Evolutionary conservation across 2,113 vertebrate genomes (phyloP).

Genomic region (Eublepharis macularius): DNA sequence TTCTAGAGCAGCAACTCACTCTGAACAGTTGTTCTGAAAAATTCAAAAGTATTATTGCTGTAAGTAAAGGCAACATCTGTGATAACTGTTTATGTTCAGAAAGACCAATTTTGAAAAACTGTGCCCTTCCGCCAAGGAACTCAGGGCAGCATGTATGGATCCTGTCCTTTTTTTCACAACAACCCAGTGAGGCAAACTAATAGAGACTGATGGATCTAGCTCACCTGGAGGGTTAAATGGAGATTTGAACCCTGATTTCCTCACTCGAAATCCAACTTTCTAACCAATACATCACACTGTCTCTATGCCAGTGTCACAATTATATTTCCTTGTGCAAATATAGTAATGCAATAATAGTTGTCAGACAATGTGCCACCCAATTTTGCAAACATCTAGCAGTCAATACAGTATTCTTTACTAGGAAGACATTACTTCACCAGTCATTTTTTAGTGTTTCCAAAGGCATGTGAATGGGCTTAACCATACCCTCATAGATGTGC

Average conservation of each 20-base stretch:
- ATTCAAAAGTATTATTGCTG: not conserved
- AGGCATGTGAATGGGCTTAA: not conserved
- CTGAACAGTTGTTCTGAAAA: not conserved
- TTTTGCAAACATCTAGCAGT: not conserved
- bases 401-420: not conserved
- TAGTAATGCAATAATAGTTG: not conserved
- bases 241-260: too few relatives aligned
- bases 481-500: not conserved
- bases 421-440: not conserved
- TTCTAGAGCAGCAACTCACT: not conserved
- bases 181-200: too few relatives aligned
- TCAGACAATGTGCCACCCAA: not conserved
- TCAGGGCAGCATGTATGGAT: too few relatives aligned
- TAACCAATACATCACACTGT: too few relatives aligned
- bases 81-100: too few relatives aligned
- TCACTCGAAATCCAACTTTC: too few relatives aligned
- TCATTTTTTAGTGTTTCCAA: not conserved
- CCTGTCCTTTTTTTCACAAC: too few relatives aligned
- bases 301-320: not conserved
- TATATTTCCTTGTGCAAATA: not conserved
- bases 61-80: not conserved
- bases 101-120: too few relatives aligned
- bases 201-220: too few relatives aligned
- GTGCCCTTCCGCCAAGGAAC: too few relatives aligned
- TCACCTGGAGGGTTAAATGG: too few relatives aligned